Evolutionary conservation across 2,797 vertebrate species (phyloP).

Genomic region (Ispidina lecontei): DNA sequence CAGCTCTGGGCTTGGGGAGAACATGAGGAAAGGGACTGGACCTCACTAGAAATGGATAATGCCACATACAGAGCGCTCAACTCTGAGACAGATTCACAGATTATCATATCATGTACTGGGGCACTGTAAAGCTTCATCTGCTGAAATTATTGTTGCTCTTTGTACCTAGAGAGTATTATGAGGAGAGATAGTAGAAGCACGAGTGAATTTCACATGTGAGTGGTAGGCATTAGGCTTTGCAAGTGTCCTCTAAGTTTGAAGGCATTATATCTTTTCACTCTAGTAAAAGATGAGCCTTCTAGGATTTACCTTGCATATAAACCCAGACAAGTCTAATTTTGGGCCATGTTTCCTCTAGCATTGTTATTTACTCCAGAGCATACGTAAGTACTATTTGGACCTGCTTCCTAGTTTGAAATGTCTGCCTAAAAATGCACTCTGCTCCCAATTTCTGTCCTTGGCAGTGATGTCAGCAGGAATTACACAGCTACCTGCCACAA

Average conservation of each 20-base stretch:
- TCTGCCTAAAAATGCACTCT: background rate
- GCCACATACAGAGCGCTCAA: background rate
- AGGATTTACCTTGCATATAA: background rate
- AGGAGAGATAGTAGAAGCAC: slow-evolving; percentile 20
- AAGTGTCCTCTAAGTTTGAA: background rate
- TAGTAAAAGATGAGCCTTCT: background rate
- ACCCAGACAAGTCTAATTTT: background rate
- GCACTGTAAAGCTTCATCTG: slow-evolving; percentile 19
- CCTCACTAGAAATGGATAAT: background rate
- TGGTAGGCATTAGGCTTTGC: slow-evolving; percentile 1
- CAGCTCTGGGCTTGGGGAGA: background rate
- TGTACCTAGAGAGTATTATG: background rate
- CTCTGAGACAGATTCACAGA: background rate
- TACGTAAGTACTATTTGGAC: background rate
- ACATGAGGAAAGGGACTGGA: background rate
- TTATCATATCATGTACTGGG: background rate
- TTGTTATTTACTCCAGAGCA: background rate
- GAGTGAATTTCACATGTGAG: slow-evolving; percentile 38
- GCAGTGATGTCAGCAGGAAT: background rate
- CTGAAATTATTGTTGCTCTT: slow-evolving; percentile 15
- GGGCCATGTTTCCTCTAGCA: background rate
- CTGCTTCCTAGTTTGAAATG: background rate
- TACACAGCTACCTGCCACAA: background rate
- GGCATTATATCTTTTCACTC: background rate
- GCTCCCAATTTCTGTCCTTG: background rate